A percentile compares a stretch with the other conserved stretches of the same genome.
These are phyloP conservation scores for Urocyon cinereoargenteus DNA, from an alignment of 2,797 vertebrate species.

Conservation along the genomic window DNA sequence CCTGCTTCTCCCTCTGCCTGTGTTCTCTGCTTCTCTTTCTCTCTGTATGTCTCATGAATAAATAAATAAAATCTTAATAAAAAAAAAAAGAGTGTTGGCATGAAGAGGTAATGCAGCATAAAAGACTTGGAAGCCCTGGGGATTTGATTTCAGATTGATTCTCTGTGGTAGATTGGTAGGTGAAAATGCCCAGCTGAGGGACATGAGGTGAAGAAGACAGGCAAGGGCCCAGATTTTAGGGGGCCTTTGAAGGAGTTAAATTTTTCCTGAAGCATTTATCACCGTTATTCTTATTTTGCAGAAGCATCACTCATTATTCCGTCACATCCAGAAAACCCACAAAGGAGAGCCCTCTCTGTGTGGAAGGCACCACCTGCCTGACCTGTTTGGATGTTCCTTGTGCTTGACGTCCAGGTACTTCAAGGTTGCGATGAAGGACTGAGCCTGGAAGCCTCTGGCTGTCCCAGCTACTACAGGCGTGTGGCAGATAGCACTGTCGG, in stretches of 20 bases:
- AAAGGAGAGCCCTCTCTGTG: neutral
- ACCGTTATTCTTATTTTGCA: neutral
- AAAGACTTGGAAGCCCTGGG: neutral
- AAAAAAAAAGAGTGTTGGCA: too few relatives aligned
- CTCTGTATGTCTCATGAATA: too few relatives aligned
- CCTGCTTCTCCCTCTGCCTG: too few relatives aligned
- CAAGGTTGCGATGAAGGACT: constrained; percentile 97
- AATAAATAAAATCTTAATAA: too few relatives aligned
- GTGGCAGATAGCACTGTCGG: constrained; percentile 97
- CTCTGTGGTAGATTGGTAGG: neutral
- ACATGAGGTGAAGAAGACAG: neutral
- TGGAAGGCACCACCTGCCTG: neutral
- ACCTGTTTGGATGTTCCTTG: constrained; percentile 99
- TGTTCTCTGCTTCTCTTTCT: too few relatives aligned
- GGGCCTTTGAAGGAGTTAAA: neutral
- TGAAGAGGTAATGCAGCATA: neutral
- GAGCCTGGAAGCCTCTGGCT: constrained; percentile 97
- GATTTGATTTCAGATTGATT: neutral
- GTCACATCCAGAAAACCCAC: neutral
- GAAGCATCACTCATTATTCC: neutral
- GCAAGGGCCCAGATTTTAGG: neutral
- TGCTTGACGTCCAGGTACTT: constrained; percentile 99
- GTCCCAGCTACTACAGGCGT: constrained; percentile 97
- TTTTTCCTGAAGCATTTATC: neutral
- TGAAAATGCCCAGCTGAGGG: neutral